Evolutionary conservation across 2,888 invertebrate species (phyloP), one percentile per base, ranked within the genome.

Genomic region (Cabera pusaria): DNA sequence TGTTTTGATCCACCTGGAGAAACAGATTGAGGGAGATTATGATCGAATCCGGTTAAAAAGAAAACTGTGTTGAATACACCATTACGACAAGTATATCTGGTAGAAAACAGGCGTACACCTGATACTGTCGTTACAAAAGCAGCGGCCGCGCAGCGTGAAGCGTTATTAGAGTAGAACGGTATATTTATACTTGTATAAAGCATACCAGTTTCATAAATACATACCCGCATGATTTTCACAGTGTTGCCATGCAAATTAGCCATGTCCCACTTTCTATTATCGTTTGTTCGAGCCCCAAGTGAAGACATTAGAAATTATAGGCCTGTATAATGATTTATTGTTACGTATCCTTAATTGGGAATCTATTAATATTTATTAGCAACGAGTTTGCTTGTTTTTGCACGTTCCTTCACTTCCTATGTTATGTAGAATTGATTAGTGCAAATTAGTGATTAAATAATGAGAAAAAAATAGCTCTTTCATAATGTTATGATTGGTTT

Each of bases 141-240:
- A 40, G 64, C 60, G 61, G 52, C 51, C 57, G 60, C 63, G 66
- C 68, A 58, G 64, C 72, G 72, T 73, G 70, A 76, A 72, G 68
- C 61, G 64, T 72, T 73, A 78, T 67, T 63, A 76, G 77, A 73
- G 50, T 70, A 66, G 72, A 75, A 76, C 75, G 62, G 37, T 49
- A 48, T 47, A 37, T 44, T 34, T 37, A 41, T 12, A 34, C 19
- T 28, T 19, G 33, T 28, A 9, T 19, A 14, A 14, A 26, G 20
- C 37, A 28, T 40, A 33, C 35, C 47, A 29, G 52, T 59, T 59
- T 43, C 57, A 44, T 14, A 14, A 14, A 14, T 14, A 14, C 14
- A 14, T 56, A 62, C 58, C 50, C 40, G 46, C 59, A 43, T 51
- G 47, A 52, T 56, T 62, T 61, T 57, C 67, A 64, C 65, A 63